Conservation (phyloP, 2,113 vertebrate species). For the Spermophilus dauricus region DNA sequence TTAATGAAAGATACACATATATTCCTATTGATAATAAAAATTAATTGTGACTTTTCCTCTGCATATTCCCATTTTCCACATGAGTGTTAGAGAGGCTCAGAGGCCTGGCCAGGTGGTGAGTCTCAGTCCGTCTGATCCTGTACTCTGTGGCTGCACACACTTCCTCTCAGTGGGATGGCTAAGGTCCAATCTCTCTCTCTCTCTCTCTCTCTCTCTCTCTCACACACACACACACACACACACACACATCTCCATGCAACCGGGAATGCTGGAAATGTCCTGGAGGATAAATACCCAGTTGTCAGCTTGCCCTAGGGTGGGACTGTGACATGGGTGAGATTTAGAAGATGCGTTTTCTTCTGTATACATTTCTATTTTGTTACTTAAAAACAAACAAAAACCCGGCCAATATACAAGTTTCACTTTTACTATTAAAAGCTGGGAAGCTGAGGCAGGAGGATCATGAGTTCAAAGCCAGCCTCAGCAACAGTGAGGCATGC, state of each 20-base stretch:
- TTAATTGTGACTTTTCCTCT: neutral
- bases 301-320: neutral
- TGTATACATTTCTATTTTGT: neutral
- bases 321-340: neutral
- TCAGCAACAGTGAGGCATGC: too few relatives aligned
- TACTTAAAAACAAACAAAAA: neutral
- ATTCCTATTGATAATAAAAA: neutral
- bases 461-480: too few relatives aligned
- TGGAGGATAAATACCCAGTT: neutral
- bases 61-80: neutral
- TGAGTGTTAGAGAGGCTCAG: neutral
- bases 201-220: too few relatives aligned
- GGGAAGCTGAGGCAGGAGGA: too few relatives aligned
- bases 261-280: neutral
- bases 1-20: slow-evolving; percentile 2
- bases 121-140: neutral
- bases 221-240: neutral
- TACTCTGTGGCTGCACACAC: neutral
- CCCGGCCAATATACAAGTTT: neutral
- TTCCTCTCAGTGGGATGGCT: neutral
- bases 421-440: neutral
- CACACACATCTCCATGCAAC: neutral
- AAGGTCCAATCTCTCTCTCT: neutral
- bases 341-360: neutral
- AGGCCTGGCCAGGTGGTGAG: neutral